Conservation (phyloP, 2,113 vertebrate genomes). For the Neopipo cinnamomea region DNA sequence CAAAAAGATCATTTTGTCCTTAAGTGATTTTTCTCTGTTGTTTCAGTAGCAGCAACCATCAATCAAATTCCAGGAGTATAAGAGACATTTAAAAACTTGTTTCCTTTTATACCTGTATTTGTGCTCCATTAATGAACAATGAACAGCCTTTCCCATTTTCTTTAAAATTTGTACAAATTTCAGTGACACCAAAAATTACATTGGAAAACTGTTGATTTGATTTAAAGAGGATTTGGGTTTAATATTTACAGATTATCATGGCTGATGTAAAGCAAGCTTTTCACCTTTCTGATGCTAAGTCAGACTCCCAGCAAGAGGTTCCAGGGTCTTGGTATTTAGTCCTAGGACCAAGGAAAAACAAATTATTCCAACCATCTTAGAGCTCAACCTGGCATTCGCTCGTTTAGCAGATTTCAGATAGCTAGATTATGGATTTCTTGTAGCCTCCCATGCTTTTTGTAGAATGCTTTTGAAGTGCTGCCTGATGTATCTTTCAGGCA, state of each 20-base stretch:
- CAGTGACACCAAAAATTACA: not conserved
- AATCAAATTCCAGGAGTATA: not conserved
- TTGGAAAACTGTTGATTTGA: not conserved
- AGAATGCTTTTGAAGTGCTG: not conserved
- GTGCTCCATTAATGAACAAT: not conserved
- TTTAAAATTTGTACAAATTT: not conserved
- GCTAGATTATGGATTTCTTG: not conserved
- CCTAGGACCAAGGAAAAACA: not conserved
- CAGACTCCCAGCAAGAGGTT: not conserved
- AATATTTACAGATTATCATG: not conserved
- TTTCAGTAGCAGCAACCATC: constrained; percentile 16
- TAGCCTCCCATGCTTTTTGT: not conserved
- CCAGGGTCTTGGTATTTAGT: not conserved
- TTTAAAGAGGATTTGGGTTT: not conserved
- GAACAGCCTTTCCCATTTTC: not conserved
- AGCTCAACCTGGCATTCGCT: not conserved
- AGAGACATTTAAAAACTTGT: not conserved
- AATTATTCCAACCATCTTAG: not conserved
- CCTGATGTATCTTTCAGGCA: not conserved
- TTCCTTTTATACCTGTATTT: constrained; percentile 20
- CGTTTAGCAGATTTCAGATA: not conserved
- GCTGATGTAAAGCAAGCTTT: not conserved
- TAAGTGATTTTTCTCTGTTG: constrained; percentile 1
- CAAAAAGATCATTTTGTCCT: constrained; percentile 3
- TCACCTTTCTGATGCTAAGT: not conserved